Conservation (phyloP, 2,113 vertebrate species). For the Labeo rohita region DNA sequence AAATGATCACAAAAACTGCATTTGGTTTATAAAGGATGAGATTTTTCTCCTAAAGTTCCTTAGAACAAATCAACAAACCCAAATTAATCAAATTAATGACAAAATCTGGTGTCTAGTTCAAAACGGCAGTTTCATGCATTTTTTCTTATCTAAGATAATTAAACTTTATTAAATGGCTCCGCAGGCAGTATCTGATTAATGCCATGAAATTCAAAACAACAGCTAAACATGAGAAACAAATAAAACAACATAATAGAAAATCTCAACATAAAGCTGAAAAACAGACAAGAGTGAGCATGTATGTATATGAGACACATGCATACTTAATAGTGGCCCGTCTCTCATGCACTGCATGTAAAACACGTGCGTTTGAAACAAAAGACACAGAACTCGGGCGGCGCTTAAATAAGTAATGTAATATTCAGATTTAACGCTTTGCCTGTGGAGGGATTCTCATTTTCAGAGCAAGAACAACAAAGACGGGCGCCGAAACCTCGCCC, state of each 20-base stretch:
- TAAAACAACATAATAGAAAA: slow-evolving; percentile 5
- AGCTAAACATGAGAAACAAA: not conserved
- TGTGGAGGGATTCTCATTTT: slow-evolving; percentile 28
- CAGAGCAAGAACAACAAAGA: not conserved
- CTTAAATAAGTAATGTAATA: slow-evolving; percentile 39
- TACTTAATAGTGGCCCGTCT: not conserved
- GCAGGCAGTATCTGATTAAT: slow-evolving; percentile 43
- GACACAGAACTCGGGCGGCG: not conserved
- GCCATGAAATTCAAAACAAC: not conserved
- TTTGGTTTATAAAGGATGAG: too few species aligned
- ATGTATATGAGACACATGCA: slow-evolving; percentile 17
- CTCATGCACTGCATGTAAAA: slow-evolving; percentile 20
- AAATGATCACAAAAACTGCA: too few species aligned
- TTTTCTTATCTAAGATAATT: slow-evolving; percentile 47
- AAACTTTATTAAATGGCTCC: slow-evolving; percentile 38
- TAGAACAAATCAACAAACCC: too few species aligned
- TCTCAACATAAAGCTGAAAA: not conserved
- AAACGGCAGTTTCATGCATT: not conserved
- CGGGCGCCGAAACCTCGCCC: not conserved
- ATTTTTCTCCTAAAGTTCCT: too few species aligned
- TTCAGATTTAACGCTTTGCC: not conserved
- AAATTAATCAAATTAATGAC: too few species aligned
- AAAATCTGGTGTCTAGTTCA: too few species aligned
- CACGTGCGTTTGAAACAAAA: not conserved
- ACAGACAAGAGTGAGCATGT: not conserved